Evolutionary conservation across 1,140 invertebrate species (phyloP).

Genomic region (Bombus superbus): DNA sequence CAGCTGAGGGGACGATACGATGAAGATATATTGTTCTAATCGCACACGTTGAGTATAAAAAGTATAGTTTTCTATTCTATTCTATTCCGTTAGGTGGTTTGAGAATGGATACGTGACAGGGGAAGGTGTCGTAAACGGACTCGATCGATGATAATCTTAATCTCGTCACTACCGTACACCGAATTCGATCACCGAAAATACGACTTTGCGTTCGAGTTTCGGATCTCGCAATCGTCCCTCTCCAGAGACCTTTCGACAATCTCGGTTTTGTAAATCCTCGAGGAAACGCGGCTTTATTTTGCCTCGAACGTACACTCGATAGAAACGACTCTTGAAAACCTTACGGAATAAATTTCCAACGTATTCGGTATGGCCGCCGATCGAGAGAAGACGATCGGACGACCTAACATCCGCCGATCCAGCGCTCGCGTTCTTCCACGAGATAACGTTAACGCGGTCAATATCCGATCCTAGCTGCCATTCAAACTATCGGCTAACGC

Average conservation of each 20-base stretch:
- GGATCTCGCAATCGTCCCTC: neutral
- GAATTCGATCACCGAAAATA: neutral
- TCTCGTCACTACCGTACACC: neutral
- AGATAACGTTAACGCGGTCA: slow-evolving; percentile 1
- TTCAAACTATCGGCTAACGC: slow-evolving; percentile 49
- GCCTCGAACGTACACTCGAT: too few species aligned
- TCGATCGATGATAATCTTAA: neutral
- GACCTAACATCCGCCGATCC: neutral
- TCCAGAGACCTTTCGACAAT: neutral
- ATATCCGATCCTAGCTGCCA: slow-evolving; percentile 29
- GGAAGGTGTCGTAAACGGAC: neutral
- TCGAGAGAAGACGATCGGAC: neutral
- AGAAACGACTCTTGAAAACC: too few species aligned
- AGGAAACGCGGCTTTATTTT: too few species aligned
- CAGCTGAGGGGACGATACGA: neutral
- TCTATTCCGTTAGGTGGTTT: neutral
- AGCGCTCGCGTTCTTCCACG: neutral
- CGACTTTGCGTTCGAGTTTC: neutral
- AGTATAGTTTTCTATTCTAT: neutral
- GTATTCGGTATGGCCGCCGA: neutral
- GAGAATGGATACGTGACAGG: neutral
- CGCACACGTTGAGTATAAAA: neutral
- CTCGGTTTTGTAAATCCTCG: neutral
- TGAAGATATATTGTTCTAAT: neutral
- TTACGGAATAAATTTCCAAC: neutral